A percentile compares a stretch with the other conserved stretches of the same genome.
phyloP scores from a whole-genome alignment of 2,888 invertebrate genomes.

The Pyrrhosoma nymphula region DNA sequence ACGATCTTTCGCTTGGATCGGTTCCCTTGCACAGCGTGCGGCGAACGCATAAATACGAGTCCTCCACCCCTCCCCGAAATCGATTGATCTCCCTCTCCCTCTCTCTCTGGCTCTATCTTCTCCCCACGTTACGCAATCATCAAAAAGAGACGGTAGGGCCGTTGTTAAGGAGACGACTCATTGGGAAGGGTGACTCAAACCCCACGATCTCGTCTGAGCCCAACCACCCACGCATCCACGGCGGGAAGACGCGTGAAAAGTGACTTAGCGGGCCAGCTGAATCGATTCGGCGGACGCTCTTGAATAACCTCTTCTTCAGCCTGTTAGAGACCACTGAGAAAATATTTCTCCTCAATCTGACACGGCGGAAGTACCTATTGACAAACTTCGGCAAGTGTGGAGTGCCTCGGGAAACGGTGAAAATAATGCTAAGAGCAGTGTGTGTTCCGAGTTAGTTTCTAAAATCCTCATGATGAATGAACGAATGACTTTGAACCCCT shows the following conservation, averaged over 20 bases:
- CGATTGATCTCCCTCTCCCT: neutral
- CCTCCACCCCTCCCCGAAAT: neutral
- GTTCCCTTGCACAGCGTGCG: neutral
- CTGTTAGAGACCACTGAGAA: too few species aligned
- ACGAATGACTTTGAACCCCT: too few species aligned
- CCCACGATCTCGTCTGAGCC: neutral
- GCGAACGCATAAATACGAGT: neutral
- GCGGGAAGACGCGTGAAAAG: neutral
- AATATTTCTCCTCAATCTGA: too few species aligned
- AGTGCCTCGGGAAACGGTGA: too few species aligned
- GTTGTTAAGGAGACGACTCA: neutral
- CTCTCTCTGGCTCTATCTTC: too few species aligned
- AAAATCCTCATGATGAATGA: too few species aligned
- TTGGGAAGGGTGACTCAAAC: constrained; percentile 7
- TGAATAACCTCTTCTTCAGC: neutral
- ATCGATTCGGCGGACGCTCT: neutral
- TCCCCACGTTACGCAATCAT: neutral
- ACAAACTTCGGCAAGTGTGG: too few species aligned
- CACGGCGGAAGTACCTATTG: too few species aligned
- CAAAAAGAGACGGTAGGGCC: neutral
- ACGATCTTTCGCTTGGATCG: constrained; percentile 24
- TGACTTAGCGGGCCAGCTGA: neutral
- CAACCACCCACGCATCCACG: neutral
- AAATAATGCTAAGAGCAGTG: too few species aligned
- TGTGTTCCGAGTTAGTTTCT: too few species aligned